Evolutionary conservation across 2,888 invertebrate species (phyloP).

Genomic region (Cantharis flavilabris): DNA sequence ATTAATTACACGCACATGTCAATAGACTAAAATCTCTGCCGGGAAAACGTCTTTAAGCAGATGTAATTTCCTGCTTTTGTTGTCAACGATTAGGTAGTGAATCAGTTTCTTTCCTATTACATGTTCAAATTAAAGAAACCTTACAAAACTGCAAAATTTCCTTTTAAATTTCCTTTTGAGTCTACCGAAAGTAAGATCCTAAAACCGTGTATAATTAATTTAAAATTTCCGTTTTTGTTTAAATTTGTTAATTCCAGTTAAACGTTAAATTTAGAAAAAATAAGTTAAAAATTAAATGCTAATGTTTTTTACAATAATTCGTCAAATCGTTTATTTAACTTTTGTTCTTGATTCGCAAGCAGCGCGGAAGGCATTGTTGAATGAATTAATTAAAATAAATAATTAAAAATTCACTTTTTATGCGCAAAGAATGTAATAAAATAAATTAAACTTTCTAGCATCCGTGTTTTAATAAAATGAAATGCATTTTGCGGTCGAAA

Average conservation of each 20-base stretch:
- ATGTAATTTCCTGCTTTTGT: slow-evolving; percentile 46
- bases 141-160: not conserved
- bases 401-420: not conserved
- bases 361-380: not conserved
- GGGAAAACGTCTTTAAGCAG: slow-evolving; percentile 37
- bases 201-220: not conserved
- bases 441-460: slow-evolving; percentile 34
- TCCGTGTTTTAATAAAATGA: slow-evolving; percentile 38
- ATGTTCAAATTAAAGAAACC: slow-evolving; percentile 37
- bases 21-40: slow-evolving; percentile 28
- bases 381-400: not conserved
- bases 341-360: not conserved
- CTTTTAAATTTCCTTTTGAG: not conserved
- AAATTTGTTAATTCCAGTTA: too few relatives aligned
- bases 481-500: slow-evolving; percentile 38
- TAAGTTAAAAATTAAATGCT: too few relatives aligned
- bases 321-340: not conserved
- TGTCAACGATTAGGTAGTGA: slow-evolving; percentile 41
- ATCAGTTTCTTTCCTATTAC: slow-evolving; percentile 46
- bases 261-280: too few relatives aligned
- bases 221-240: not conserved
- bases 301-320: too few relatives aligned
- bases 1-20: slow-evolving; percentile 44
- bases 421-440: slow-evolving; percentile 21
- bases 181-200: not conserved